Conservation (phyloP, 1,140 invertebrate species). For the Leptoteleia sp. region DNA sequence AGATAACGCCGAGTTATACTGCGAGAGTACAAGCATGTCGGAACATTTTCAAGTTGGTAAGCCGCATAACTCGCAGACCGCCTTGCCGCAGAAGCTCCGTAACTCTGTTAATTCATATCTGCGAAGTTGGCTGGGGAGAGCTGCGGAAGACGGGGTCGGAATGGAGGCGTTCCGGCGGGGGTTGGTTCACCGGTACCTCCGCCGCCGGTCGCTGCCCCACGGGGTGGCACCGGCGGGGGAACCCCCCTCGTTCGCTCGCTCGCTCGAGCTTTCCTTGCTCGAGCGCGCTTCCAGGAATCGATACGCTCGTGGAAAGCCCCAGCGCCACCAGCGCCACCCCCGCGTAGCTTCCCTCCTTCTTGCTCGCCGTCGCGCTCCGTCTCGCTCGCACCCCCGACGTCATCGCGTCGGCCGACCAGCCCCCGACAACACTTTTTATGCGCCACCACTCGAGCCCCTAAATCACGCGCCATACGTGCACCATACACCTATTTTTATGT, state of each 20-base stretch:
- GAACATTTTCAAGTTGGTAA: slow-evolving; percentile 77
- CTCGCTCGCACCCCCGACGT: too few relatives aligned
- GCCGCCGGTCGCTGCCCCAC: slow-evolving; percentile 55
- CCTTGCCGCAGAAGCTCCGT: slow-evolving; percentile 75
- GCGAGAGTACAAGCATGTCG: slow-evolving; percentile 30
- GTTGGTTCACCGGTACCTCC: slow-evolving; percentile 64
- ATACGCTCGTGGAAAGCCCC: too few relatives aligned
- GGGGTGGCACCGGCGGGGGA: slow-evolving; percentile 64
- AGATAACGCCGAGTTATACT: slow-evolving; percentile 44
- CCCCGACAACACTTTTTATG: too few relatives aligned
- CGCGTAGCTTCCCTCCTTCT: too few relatives aligned
- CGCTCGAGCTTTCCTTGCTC: slow-evolving; percentile 46
- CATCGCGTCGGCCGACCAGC: too few relatives aligned
- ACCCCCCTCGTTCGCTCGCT: slow-evolving; percentile 59
- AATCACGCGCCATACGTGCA: too few relatives aligned
- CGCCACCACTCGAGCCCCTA: too few relatives aligned
- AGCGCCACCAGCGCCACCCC: too few relatives aligned
- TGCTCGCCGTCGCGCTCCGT: too few relatives aligned
- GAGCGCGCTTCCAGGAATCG: too few relatives aligned
- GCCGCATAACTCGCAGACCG: slow-evolving; percentile 74
- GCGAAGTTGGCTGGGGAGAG: slow-evolving; percentile 73
- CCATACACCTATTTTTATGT: too few relatives aligned
- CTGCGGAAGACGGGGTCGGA: slow-evolving; percentile 62
- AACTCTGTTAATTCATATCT: slow-evolving; percentile 82
- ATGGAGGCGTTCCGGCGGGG: slow-evolving; percentile 64